Percentiles rank a stretch among this genome's conserved stretches.
Conservation (phyloP, 2,113 vertebrate species). For the Phycodurus eques region DNA sequence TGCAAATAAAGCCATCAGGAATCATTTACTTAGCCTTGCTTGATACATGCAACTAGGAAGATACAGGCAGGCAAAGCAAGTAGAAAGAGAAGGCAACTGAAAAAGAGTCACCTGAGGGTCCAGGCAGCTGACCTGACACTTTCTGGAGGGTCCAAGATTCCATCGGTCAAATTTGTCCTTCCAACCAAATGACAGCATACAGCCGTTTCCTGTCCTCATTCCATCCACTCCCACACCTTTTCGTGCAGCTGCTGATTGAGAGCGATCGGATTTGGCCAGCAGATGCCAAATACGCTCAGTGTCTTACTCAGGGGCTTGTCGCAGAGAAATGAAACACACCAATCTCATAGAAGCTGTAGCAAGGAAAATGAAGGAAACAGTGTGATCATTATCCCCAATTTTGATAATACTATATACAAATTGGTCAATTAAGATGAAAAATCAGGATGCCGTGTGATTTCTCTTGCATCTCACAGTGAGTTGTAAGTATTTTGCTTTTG, state of each 20-base stretch:
- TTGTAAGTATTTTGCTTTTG: not conserved
- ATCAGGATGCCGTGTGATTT: not conserved
- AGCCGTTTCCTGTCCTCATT: conserved; percentile 72
- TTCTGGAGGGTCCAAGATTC: conserved; percentile 48
- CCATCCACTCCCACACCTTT: conserved; percentile 71
- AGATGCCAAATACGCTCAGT: conserved; percentile 69
- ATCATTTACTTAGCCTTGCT: conserved; percentile 41
- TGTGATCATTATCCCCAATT: not conserved
- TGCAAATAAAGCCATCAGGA: conserved; percentile 71
- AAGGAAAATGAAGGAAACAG: not conserved
- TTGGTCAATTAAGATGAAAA: not conserved
- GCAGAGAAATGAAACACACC: conserved; percentile 45
- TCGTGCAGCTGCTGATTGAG: conserved; percentile 58
- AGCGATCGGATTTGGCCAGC: conserved; percentile 63
- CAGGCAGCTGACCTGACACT: conserved; percentile 44
- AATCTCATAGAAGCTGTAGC: conserved; percentile 7
- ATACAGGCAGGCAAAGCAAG: conserved; percentile 16
- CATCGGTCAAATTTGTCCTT: conserved; percentile 47
- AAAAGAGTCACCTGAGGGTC: conserved; percentile 58
- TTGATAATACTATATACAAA: not conserved
- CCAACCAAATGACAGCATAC: conserved; percentile 51
- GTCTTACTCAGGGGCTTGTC: conserved; percentile 37
- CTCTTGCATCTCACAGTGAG: not conserved
- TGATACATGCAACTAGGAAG: not conserved
- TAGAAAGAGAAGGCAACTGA: conserved; percentile 18